These are phyloP conservation scores for Sebastiscus tertius DNA, from an alignment of 2,797 vertebrate species.

Conservation along the genomic window DNA sequence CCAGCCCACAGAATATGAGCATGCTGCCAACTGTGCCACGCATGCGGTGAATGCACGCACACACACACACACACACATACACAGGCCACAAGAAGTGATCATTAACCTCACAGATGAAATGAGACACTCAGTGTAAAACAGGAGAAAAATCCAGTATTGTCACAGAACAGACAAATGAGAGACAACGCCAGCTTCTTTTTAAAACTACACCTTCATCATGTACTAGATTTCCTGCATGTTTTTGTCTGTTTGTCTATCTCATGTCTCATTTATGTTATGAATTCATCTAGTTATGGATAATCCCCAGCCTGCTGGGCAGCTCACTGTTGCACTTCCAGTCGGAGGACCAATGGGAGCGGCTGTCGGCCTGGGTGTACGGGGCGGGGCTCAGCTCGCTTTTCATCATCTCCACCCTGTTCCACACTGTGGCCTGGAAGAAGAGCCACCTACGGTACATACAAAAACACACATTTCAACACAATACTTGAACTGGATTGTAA, in stretches of 20 bases:
- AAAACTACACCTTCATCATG: background rate
- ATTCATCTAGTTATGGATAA: constrained; percentile 88
- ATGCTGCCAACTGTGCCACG: constrained; percentile 95
- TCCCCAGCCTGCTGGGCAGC: constrained; percentile 94
- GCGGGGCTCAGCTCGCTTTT: constrained; percentile 93
- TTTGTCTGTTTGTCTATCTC: constrained; percentile 8
- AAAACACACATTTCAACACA: constrained; percentile 7
- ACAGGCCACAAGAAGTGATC: constrained; percentile 5
- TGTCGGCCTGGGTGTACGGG: constrained; percentile 88
- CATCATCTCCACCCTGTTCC: constrained; percentile 94
- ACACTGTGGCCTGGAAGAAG: constrained; percentile 97
- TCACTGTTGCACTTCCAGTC: constrained; percentile 92
- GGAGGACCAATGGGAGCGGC: constrained; percentile 89
- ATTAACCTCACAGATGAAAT: constrained; percentile 12
- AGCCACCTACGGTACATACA: constrained; percentile 89
- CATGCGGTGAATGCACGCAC: constrained; percentile 88
- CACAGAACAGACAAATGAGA: constrained; percentile 21
- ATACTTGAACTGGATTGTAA: background rate
- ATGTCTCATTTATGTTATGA: constrained; percentile 34
- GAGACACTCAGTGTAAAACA: constrained; percentile 9
- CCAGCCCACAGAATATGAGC: constrained; percentile 95
- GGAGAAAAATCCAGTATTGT: background rate
- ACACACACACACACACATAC: constrained; percentile 30
- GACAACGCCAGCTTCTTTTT: background rate
- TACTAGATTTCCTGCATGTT: background rate